Evolutionary conservation across 2,113 vertebrate species (phyloP), one percentile per base, ranked within the genome.

Genomic region (Oceanites oceanicus): DNA sequence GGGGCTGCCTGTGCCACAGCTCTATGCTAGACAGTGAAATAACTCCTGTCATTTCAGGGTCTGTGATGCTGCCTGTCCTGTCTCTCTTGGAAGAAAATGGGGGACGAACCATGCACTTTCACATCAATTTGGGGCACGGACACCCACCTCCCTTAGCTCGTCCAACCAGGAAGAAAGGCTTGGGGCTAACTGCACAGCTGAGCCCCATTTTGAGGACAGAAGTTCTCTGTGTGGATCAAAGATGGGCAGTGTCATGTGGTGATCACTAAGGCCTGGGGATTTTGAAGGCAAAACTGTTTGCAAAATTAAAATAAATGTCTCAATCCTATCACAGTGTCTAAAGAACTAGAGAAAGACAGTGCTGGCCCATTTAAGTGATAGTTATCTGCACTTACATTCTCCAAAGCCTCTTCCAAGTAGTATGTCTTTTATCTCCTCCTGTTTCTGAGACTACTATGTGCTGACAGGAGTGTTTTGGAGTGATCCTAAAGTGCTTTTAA

Each of bases 401-500:
- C 45, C 84, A 82, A 38, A 89, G 42, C n/a, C 29, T 90, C 84
- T 92, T 53, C 73, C 77, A 70, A 10, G 56, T 47, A 80, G 42
- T 15, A 19, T 34, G 70, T 87, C 93, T 83, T 89, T 78, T 61
- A 90, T 94, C 81, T 92, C 86, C 91, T 91, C 62, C 67, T 65
- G 82, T 82, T 96, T 67, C 90, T 75, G 90, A 96, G 82, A 87
- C 86, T 67, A 77, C 83, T 77, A 2, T 63, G 73, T 80, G 92
- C 93, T 94, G 94, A 97, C 92, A 95, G 84, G 76, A 94, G 82
- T 36, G 47, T 59, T 94, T 66, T 44, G 70, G 77, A 97, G 87
- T 80, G 76, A 90, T 82, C 89, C 72, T 89, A 75, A 91, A 93
- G 94, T 95, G 95, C 91, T 97, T 97, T 97, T 97, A 96, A 92